Evolutionary conservation across 2,888 invertebrate genomes (phyloP).

Genomic region (Eupithecia exiguata): DNA sequence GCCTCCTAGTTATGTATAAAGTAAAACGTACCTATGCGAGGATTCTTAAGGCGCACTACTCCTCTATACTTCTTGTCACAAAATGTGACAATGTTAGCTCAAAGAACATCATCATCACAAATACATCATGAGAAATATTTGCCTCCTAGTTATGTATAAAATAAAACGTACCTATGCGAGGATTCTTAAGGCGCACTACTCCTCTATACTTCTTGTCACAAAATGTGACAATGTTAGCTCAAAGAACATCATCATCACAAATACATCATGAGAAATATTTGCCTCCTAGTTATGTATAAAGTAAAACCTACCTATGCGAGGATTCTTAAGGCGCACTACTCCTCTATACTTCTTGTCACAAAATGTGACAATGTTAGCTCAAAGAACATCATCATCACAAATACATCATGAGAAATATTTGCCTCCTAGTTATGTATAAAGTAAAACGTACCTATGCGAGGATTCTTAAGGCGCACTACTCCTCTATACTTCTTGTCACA

Average conservation of each 20-base stretch:
- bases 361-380: conserved; percentile 26
- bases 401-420: not conserved
- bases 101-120: no score
- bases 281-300: not conserved
- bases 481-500: not conserved
- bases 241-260: no score
- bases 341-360: not conserved
- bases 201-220: not conserved
- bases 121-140: not conserved
- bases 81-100: conserved; percentile 26
- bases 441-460: not conserved
- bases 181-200: not conserved
- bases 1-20: not conserved
- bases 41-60: not conserved
- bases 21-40: not conserved
- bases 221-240: conserved; percentile 26
- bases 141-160: not conserved
- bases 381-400: no score
- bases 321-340: not conserved
- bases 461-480: not conserved
- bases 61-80: not conserved
- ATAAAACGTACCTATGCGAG: not conserved
- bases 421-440: not conserved
- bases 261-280: not conserved
- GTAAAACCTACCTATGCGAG: not conserved